Evolutionary conservation across 2,888 invertebrate genomes (phyloP).

Genomic region (Ectobius pallidus): DNA sequence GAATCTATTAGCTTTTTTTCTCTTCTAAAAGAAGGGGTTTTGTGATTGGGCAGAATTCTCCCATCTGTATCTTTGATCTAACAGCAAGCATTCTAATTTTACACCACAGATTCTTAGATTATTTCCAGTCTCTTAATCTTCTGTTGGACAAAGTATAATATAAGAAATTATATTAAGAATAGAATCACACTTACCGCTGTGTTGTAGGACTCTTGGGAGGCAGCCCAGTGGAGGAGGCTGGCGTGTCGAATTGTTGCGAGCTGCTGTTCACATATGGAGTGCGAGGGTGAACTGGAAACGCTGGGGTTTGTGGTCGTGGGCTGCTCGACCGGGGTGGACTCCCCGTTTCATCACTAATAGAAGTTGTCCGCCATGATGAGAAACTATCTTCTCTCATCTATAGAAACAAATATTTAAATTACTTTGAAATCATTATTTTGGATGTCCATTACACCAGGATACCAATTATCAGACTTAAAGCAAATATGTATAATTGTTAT

Average conservation of each 20-base stretch:
- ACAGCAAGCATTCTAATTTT: too few relatives aligned
- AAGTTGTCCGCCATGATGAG: constrained; percentile 69
- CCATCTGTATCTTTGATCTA: too few relatives aligned
- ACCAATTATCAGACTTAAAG: too few relatives aligned
- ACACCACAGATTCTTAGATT: too few relatives aligned
- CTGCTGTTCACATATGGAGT: constrained; percentile 85
- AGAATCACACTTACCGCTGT: constrained; percentile 68
- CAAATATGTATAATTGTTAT: too few relatives aligned
- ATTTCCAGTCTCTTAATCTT: too few relatives aligned
- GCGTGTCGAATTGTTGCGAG: constrained; percentile 56
- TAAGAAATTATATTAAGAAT: too few relatives aligned
- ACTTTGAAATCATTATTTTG: constrained; percentile 39
- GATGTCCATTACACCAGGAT: too few relatives aligned
- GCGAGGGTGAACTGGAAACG: constrained; percentile 90
- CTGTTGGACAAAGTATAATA: too few relatives aligned
- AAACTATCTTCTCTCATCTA: constrained; percentile 68
- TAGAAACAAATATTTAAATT: constrained; percentile 40
- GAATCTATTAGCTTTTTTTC: too few relatives aligned
- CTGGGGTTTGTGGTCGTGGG: constrained; percentile 85
- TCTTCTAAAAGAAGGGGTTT: too few relatives aligned
- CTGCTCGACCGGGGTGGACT: constrained; percentile 61
- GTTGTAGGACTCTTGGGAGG: constrained; percentile 83
- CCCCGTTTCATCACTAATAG: constrained; percentile 59
- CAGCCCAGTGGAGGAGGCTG: constrained; percentile 63
- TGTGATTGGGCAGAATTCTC: too few relatives aligned